phyloP scores from a whole-genome alignment of 2,113 vertebrate genomes.

The Struthio camelus region DNA sequence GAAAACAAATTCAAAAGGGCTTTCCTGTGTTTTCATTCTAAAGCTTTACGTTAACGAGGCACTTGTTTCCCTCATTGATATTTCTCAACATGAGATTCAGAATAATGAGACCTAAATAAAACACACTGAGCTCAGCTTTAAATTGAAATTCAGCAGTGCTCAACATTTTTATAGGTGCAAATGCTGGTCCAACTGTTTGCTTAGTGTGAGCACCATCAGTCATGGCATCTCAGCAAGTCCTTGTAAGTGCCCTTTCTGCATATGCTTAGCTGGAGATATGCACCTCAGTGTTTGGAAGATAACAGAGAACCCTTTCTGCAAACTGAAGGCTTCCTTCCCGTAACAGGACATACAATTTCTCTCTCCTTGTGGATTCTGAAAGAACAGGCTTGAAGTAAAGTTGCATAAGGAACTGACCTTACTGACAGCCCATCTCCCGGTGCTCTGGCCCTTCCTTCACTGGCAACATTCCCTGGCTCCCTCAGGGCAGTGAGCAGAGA shows the following conservation, averaged over 20 bases:
- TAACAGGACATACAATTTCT: not conserved
- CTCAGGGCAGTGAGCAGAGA: not conserved
- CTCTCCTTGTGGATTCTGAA: not conserved
- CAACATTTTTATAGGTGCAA: not conserved
- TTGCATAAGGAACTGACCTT: not conserved
- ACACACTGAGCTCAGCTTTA: not conserved
- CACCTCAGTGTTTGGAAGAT: not conserved
- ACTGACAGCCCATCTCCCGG: not conserved
- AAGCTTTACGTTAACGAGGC: not conserved
- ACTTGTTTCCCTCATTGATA: not conserved
- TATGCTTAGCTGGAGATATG: not conserved
- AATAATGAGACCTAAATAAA: not conserved
- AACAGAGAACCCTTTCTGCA: not conserved
- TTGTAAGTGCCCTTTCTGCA: not conserved
- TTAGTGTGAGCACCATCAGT: not conserved
- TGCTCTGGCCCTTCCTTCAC: not conserved
- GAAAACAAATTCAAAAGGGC: not conserved
- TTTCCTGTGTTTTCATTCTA: not conserved
- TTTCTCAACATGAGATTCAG: not conserved
- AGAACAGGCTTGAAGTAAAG: not conserved
- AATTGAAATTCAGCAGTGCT: not conserved
- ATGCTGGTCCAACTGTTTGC: not conserved
- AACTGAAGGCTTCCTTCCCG: not conserved
- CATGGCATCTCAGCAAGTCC: not conserved
- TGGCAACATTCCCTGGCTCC: not conserved